Base-by-base conservation (phyloP, 2,888 invertebrate species). In the Leistus spinibarbis region DNA sequence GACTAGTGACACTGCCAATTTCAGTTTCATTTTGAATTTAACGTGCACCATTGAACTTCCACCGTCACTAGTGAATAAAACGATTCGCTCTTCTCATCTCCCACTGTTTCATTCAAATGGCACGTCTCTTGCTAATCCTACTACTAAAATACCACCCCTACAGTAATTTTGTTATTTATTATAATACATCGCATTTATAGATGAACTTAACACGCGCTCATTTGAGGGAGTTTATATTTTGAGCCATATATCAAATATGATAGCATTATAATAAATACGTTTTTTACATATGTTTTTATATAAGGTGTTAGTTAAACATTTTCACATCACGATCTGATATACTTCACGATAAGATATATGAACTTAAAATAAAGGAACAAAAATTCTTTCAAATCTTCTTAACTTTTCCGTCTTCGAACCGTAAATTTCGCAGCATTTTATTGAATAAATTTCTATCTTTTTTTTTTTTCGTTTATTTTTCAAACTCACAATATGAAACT, bases 21-120 rank as follows among this genome's bases (percentile, higher is more conserved):
- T 64, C 70, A 71, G 54, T 71, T 71, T 71, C 70, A 71, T 71
- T 63, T 54, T 63, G 63, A 22, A 71, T 71, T 64, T 71, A 64
- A 64, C 54, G 63, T 64, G 63, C 70, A 56, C 70, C 64, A 71
- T 71, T 71, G 70, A 71, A 71, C 64, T 63, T 54, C 20, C 27
- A 7, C 54, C 69, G 40, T 56, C 40, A 19, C 40, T 13, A 40
- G 40, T 17, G 40, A 40, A n/a, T 27, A 40, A 53, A 53, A 66
- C 17, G 66, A 40, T 53, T 66, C 27, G 53, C 27, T 27, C 40
- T 10, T 40, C 40, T 40, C 5, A 1, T 40, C 40, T 40, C 40
- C 13, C 13, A 40, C 40, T 40, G 40, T 40, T 40, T 40, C 40
- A 40, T 40, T 7, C 5, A 1, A 13, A 40, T 13, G 3, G 40